Percentiles rank a stretch among this genome's conserved stretches.
Evolutionary conservation across 2,113 vertebrate genomes (phyloP).

Genomic region (Noctilio leporinus): DNA sequence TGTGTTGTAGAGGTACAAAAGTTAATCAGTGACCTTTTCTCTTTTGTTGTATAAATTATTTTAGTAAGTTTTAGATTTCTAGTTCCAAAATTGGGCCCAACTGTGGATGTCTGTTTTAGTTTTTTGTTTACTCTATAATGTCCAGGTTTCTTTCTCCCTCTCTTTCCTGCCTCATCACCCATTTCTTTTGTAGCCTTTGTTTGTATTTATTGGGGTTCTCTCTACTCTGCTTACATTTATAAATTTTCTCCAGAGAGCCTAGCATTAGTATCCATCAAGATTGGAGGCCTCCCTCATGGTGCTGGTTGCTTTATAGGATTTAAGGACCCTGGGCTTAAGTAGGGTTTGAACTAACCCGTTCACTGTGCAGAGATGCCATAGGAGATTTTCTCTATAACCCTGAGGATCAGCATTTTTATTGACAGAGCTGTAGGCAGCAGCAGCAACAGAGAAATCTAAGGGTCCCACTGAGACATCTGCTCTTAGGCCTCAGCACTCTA

Average conservation of each 20-base stretch:
- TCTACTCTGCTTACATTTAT: background rate
- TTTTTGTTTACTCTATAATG: background rate
- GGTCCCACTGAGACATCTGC: background rate
- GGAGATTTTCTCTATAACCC: background rate
- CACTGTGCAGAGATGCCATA: background rate
- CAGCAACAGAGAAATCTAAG: background rate
- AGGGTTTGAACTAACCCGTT: background rate
- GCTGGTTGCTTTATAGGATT: background rate
- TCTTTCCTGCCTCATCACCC: background rate
- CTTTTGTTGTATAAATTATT: background rate
- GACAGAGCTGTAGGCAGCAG: background rate
- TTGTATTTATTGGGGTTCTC: background rate
- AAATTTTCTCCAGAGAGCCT: background rate
- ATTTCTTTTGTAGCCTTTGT: background rate
- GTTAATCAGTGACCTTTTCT: background rate
- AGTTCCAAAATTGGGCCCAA: background rate
- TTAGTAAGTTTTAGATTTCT: background rate
- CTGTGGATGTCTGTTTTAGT: background rate
- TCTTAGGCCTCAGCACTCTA: background rate
- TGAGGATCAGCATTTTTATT: background rate
- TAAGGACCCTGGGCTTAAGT: background rate
- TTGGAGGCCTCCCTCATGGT: too few relatives aligned
- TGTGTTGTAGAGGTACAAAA: background rate
- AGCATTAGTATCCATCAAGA: background rate
- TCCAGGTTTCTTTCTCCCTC: background rate